These are phyloP conservation scores for Leucoraja erinaceus DNA, from an alignment of 2,113 vertebrate species.

Conservation along the genomic window DNA sequence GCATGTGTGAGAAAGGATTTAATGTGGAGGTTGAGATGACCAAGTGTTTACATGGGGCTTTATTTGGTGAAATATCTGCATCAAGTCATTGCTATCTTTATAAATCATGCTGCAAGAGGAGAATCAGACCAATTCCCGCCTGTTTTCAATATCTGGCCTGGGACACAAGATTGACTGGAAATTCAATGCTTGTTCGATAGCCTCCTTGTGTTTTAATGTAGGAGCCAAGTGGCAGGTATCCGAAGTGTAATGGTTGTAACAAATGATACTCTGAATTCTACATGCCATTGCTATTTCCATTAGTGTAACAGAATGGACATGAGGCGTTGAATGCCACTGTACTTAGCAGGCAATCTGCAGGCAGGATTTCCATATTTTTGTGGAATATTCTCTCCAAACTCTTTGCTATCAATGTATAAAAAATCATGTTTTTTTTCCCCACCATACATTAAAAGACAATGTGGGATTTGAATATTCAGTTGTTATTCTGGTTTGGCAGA, in stretches of 20 bases:
- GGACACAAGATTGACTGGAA: slow-evolving; percentile 17
- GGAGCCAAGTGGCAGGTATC: background rate
- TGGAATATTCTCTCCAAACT: background rate
- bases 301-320: background rate
- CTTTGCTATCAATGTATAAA: background rate
- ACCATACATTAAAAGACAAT: background rate
- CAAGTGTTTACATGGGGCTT: background rate
- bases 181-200: slow-evolving; percentile 8
- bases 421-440: background rate
- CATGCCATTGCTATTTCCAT: slow-evolving; percentile 11
- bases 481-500: background rate
- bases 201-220: background rate
- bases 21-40: background rate
- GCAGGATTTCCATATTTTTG: background rate
- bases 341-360: background rate
- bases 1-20: slow-evolving; percentile 23
- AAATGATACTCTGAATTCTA: background rate
- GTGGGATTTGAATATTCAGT: background rate
- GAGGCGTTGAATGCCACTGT: background rate
- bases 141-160: slow-evolving; percentile 11
- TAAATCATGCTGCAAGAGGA: background rate
- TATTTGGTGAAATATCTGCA: slow-evolving; percentile 25
- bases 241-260: background rate
- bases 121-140: background rate
- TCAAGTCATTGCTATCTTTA: background rate